Evolutionary conservation across 2,888 invertebrate genomes (phyloP), one percentile per base, ranked within the genome.

Genomic region (Phortica magna): DNA sequence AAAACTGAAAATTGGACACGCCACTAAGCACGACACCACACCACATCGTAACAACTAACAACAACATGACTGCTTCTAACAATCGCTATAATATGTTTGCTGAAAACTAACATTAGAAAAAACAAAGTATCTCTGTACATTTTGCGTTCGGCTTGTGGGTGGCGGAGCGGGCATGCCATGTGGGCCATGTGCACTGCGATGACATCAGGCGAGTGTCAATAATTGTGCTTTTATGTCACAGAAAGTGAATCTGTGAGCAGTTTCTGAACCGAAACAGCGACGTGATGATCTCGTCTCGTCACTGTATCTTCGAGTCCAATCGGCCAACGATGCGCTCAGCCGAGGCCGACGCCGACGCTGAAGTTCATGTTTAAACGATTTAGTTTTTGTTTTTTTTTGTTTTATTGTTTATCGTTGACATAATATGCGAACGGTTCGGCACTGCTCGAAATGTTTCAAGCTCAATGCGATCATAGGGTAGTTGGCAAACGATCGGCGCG

Each of bases 121-220:
- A 48, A 48, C 48, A 31, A 31, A 31, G 5, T 48, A 14, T 9
- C 48, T 9, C 1, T 12, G 2, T 48, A 48, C 9, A 14, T 48
- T 48, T 48, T 48, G 1, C 2, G 48, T 48, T 48, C 3, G 9
- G 48, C 14, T 48, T 14, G 5, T 12, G 9, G 9, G 9, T 7
- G 14, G 48, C 48, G 3, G 14, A 48, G 48, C 3, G 48, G 9
- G 48, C 7, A 48, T 48, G 31, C 31, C 48, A 48, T 12, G 48
- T 48, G 48, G 48, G 48, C 10, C 48, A 14, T 48, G 48, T 48
- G 48, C 10, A 48, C 48, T 12, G 31, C 22, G 68, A 48, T 70
- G 68, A 70, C 68, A 41, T 70, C 43, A 70, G 68, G 68, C 68
- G 43, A 70, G 68, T 70, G 68, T 70, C 68, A 70, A 70, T 70